A percentile compares a stretch with the other conserved stretches of the same genome.
Conservation (phyloP, 2,113 vertebrate genomes). For the Melanocharis versteri region DNA sequence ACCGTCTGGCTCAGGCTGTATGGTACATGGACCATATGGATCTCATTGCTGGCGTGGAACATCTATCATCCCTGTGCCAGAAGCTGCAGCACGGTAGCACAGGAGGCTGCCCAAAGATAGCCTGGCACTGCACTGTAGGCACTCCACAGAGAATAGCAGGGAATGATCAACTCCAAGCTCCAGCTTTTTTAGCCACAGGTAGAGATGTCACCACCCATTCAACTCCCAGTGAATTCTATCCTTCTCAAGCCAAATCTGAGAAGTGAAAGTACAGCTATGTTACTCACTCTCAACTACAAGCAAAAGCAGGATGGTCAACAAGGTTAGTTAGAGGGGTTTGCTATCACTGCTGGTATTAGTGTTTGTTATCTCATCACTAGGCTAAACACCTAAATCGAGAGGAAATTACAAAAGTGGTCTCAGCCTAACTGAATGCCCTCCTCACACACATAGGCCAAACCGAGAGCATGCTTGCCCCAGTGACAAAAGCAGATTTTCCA, state of each 20-base stretch:
- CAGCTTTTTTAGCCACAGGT: background rate
- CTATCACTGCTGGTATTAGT: background rate
- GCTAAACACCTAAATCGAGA: background rate
- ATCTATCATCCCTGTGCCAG: background rate
- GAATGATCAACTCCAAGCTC: background rate
- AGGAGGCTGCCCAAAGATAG: background rate
- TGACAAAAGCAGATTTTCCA: background rate
- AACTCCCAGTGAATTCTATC: background rate
- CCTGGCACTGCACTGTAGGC: background rate
- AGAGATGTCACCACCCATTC: background rate
- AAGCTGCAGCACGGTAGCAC: background rate
- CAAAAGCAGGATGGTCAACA: background rate
- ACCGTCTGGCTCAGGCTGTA: background rate
- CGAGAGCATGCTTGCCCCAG: rapidly evolving
- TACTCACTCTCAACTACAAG: background rate
- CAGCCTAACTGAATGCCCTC: background rate
- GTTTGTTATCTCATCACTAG: background rate
- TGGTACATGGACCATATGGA: background rate
- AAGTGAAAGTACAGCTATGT: background rate
- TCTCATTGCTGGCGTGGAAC: background rate
- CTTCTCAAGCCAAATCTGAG: background rate
- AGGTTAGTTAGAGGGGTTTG: background rate
- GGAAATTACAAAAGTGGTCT: background rate
- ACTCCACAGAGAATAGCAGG: background rate
- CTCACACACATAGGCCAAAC: background rate